These are phyloP conservation scores for Metopolophium dirhodum DNA, from an alignment of 1,140 invertebrate genomes.

Conservation along the genomic window DNA sequence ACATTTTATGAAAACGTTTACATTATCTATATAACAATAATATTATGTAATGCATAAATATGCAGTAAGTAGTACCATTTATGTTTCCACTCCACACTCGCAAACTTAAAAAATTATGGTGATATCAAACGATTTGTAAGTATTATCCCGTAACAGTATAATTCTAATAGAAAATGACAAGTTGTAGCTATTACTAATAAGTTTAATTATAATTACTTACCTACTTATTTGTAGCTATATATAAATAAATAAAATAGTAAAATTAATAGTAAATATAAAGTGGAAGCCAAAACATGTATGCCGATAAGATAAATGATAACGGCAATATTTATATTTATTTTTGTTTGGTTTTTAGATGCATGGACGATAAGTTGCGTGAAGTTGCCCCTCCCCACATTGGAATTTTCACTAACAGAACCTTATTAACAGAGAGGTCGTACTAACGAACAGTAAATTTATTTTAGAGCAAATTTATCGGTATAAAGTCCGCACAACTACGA, in stretches of 20 bases:
- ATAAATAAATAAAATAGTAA: not conserved
- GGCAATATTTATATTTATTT: not conserved
- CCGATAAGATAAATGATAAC: not conserved
- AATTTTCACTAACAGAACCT: too few relatives aligned
- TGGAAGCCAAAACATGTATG: not conserved
- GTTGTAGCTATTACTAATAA: not conserved
- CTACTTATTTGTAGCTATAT: not conserved
- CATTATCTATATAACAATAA: not conserved
- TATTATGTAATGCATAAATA: not conserved
- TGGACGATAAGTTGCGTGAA: too few relatives aligned
- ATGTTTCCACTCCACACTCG: not conserved
- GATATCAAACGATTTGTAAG: not conserved
- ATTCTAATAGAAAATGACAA: not conserved
- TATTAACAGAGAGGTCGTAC: too few relatives aligned
- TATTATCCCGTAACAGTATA: not conserved
- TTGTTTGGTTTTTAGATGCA: not conserved
- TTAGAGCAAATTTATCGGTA: too few relatives aligned
- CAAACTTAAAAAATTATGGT: not conserved
- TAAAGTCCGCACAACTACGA: too few relatives aligned
- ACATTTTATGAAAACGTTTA: not conserved
- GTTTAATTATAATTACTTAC: not conserved
- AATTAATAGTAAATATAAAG: not conserved
- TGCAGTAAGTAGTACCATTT: not conserved
- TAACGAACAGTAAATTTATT: too few relatives aligned
- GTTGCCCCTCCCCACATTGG: too few relatives aligned